Percentiles rank a stretch among this genome's conserved stretches.
phyloP scores from a whole-genome alignment of 2,888 invertebrate species.

The Napeogenes sylphis region DNA sequence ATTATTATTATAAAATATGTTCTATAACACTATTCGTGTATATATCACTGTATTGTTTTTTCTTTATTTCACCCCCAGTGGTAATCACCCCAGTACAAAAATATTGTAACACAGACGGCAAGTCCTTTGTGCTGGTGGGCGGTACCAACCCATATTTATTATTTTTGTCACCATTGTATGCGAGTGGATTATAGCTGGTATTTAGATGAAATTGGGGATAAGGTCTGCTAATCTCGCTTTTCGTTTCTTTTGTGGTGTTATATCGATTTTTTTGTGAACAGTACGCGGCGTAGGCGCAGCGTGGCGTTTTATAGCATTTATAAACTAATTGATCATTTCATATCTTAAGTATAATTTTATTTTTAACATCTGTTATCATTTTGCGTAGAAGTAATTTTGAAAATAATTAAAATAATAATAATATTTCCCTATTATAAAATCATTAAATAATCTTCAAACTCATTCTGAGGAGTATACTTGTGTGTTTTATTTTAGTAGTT shows the following conservation, averaged over 20 bases:
- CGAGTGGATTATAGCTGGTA: conserved; percentile 67
- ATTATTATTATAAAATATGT: neutral
- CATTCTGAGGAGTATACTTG: too few species aligned
- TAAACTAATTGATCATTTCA: neutral
- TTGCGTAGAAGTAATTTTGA: too few species aligned
- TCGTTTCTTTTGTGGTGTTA: conserved; percentile 48
- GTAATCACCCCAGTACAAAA: conserved; percentile 66
- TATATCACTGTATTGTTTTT: conserved; percentile 62
- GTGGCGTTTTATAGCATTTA: conserved; percentile 1
- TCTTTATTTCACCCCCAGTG: conserved; percentile 52
- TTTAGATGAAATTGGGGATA: conserved; percentile 78
- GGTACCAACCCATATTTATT: conserved; percentile 66
- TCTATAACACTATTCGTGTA: neutral
- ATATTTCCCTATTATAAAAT: too few species aligned
- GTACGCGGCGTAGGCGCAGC: conserved; percentile 17
- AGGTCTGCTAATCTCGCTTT: conserved; percentile 67
- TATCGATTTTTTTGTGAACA: conserved; percentile 52
- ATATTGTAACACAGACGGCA: conserved; percentile 58
- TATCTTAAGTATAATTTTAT: too few species aligned
- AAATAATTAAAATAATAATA: too few species aligned
- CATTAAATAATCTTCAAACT: too few species aligned
- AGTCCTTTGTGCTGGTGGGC: conserved; percentile 54
- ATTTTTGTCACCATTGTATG: conserved; percentile 74
- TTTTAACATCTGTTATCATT: too few species aligned
- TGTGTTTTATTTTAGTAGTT: too few species aligned